These are phyloP conservation scores for Zaprionus africanus DNA, from an alignment of 1,140 invertebrate genomes.

Conservation along the genomic window DNA sequence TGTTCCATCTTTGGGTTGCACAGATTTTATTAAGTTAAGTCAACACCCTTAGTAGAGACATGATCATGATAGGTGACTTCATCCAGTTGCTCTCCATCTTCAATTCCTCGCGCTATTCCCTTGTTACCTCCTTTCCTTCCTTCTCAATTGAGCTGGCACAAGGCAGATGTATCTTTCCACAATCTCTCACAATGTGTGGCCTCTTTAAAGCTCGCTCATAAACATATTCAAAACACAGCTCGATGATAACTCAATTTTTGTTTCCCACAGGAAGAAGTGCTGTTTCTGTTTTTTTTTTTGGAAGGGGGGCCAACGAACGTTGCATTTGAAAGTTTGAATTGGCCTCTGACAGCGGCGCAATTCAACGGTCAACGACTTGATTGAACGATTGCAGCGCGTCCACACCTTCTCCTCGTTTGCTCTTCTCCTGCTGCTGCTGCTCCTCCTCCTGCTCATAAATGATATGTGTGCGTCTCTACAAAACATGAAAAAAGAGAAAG, in stretches of 20 bases:
- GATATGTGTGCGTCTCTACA: slow-evolving; percentile 19
- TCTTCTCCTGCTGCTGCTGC: not conserved
- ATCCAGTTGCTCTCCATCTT: no score
- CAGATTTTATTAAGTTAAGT: no score
- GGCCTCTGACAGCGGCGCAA: slow-evolving; percentile 28
- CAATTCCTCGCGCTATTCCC: no score
- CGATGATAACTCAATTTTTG: slow-evolving; percentile 25
- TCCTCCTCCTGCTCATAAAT: not conserved
- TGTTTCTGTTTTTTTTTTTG: not conserved
- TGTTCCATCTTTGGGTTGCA: no score
- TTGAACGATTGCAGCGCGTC: slow-evolving; percentile 32
- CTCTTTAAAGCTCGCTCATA: not conserved
- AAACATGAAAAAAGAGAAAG: slow-evolving; percentile 18
- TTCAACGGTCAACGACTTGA: slow-evolving; percentile 39
- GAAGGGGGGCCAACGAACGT: slow-evolving; percentile 21
- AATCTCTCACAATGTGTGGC: not conserved
- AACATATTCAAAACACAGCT: slow-evolving; percentile 4
- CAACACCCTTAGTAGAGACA: no score
- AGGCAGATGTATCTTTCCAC: not conserved
- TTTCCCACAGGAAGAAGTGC: slow-evolving; percentile 16
- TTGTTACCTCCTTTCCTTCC: no score
- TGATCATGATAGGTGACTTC: no score
- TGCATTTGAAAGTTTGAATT: slow-evolving; percentile 43
- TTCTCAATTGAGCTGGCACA: not conserved
- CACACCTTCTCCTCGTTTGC: not conserved